phyloP scores from a whole-genome alignment of 2,113 vertebrate species.

The Blennius ocellaris region DNA sequence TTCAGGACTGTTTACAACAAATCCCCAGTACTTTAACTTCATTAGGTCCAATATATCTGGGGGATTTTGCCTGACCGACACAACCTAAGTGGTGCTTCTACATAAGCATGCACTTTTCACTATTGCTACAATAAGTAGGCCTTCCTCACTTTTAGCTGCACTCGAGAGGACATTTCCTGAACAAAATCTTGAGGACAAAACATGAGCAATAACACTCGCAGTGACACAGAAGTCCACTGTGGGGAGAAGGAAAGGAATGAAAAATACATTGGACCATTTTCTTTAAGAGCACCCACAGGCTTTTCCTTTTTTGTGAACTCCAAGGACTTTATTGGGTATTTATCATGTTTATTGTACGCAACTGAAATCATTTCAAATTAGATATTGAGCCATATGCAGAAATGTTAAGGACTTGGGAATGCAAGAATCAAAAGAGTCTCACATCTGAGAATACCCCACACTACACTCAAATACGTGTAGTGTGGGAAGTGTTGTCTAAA shows the following conservation, averaged over 20 bases:
- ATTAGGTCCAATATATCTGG: conserved; percentile 43
- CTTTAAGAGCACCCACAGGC: background rate
- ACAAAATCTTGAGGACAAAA: background rate
- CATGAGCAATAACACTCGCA: background rate
- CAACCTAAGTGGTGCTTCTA: conserved; percentile 41
- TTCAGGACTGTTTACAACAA: conserved; percentile 16
- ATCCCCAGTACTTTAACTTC: conserved; percentile 49
- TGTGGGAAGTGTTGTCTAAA: conserved; percentile 13
- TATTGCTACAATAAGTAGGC: conserved; percentile 23
- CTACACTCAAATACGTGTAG: conserved; percentile 1
- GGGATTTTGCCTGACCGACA: conserved; percentile 61
- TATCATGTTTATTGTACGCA: conserved; percentile 8
- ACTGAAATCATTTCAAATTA: background rate
- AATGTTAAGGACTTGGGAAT: too few species aligned
- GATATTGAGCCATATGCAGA: background rate
- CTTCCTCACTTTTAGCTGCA: conserved; percentile 22
- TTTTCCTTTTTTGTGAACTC: background rate
- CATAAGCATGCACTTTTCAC: conserved; percentile 30
- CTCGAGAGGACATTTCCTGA: conserved; percentile 15
- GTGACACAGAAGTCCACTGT: background rate
- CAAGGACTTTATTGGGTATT: background rate
- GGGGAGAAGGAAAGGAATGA: conserved; percentile 4
- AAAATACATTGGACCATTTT: background rate
- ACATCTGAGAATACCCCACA: background rate
- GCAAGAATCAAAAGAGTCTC: too few species aligned